Percentiles rank a stretch among this genome's conserved stretches.
Conservation (phyloP, 2,113 vertebrate genomes). For the Passer montanus region DNA sequence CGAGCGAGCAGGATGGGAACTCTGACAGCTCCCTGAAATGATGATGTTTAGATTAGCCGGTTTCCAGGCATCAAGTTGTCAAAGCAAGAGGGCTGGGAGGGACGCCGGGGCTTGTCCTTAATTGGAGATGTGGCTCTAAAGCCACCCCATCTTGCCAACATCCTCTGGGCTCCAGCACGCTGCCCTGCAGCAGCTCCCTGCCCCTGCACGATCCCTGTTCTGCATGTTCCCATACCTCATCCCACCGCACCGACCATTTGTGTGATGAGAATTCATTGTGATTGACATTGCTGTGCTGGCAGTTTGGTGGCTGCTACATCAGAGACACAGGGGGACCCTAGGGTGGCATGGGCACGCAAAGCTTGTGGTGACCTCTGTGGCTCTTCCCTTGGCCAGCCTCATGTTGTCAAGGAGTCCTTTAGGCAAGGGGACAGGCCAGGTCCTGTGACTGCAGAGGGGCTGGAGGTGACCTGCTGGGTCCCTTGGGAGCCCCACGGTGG, state of each 20-base stretch:
- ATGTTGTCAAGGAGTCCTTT: rapidly evolving
- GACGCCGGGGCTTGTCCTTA: neutral
- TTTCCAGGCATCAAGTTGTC: neutral
- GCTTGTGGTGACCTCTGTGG: neutral
- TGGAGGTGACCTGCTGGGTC: neutral
- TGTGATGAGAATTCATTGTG: rapidly evolving
- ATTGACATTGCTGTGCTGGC: neutral
- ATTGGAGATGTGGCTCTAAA: conserved; percentile 45
- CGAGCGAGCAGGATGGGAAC: neutral
- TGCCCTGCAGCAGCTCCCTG: neutral
- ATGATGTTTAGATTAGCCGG: conserved; percentile 14
- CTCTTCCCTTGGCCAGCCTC: neutral
- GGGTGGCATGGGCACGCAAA: neutral
- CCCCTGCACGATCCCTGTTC: neutral
- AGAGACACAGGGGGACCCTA: rapidly evolving
- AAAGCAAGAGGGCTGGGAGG: neutral
- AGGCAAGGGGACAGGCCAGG: neutral
- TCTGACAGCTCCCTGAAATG: neutral
- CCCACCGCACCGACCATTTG: rapidly evolving
- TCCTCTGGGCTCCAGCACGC: neutral
- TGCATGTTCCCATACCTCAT: rapidly evolving
- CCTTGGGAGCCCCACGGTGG: neutral
- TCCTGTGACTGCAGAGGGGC: neutral
- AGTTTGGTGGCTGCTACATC: rapidly evolving
- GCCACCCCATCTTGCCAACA: neutral